phyloP scores from a whole-genome alignment of 2,113 vertebrate species.

The Fukomys damarensis region DNA sequence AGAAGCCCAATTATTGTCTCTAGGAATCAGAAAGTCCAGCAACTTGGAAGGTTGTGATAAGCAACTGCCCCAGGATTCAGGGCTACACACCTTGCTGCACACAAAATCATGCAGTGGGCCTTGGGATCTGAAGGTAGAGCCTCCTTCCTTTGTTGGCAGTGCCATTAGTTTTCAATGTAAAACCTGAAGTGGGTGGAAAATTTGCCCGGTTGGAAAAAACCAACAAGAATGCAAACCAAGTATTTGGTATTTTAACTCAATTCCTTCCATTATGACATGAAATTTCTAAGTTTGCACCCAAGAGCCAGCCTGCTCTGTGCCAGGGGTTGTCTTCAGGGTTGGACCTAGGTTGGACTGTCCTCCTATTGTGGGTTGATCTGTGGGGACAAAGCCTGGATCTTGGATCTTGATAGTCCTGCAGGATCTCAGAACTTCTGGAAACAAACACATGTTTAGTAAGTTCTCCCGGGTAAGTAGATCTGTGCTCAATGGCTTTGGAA shows the following conservation, averaged over 20 bases:
- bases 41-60: not conserved
- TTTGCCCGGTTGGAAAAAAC: constrained; percentile 53
- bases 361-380: not conserved
- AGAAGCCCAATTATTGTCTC: constrained; percentile 33
- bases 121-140: not conserved
- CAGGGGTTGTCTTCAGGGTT: not conserved
- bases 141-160: not conserved
- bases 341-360: not conserved
- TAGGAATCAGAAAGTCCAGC: not conserved
- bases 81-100: not conserved
- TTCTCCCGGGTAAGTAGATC: not conserved
- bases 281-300: not conserved
- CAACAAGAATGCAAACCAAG: constrained; percentile 58
- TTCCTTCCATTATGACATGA: constrained; percentile 70
- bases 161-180: not conserved
- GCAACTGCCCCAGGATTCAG: not conserved
- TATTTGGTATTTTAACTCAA: constrained; percentile 73
- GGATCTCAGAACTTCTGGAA: not conserved
- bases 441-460: not conserved
- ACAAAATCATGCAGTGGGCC: not conserved
- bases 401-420: not conserved
- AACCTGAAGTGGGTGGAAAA: constrained; percentile 63
- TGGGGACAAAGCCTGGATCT: not conserved
- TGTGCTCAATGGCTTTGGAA: not conserved
- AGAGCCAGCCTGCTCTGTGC: not conserved